Evolutionary conservation across 1,140 invertebrate genomes (phyloP), one percentile per base, ranked within the genome.

Genomic region (Acromyrmex charruanus): DNA sequence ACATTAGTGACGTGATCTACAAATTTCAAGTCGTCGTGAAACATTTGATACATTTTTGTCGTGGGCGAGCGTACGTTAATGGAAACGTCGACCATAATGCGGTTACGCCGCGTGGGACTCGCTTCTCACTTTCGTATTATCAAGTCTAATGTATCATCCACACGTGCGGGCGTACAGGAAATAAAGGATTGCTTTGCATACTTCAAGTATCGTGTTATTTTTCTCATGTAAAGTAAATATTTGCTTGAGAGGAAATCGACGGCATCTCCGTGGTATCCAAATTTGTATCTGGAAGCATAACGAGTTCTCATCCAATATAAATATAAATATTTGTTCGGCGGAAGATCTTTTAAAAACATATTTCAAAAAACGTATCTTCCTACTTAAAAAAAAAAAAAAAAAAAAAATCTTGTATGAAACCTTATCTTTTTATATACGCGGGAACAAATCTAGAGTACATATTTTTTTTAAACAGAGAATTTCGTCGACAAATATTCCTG

Each of bases 111-210:
- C 61, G 59, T 85, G 31, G 75, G 63, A 66, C 61, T 84, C 35
- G 18, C 66, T 51, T 69, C 39, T 31, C 35, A 35, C 14, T 9
- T 39, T n/a, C 53, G 31, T 12, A 75, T 84, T 84, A 84, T 84
- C 80, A 84, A 84, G 80, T 84, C 55, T 84, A 84, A 84, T 84
- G 69, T 84, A 84, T 84, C 58, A 84, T 84, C 44, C 69, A 59
- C n/a, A 74, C 28, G 55, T 84, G 69, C 80, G 80, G 55, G 69
- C 80, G 55, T 61, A 18, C 28, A 31, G 55, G 80, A 84, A 74
- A 84, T 84, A 75, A 75, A 84, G 58, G 55, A 61, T 59, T 51
- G 28, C 55, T 84, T 84, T 84, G 39, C 80, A 84, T 84, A 61
- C 25, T 74, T 74, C 21, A 51, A 84, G 69, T 63, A 61, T 58